Evolutionary conservation across 2,113 vertebrate species (phyloP), one percentile per base, ranked within the genome.

Genomic region (Oreotrochilus melanogaster): DNA sequence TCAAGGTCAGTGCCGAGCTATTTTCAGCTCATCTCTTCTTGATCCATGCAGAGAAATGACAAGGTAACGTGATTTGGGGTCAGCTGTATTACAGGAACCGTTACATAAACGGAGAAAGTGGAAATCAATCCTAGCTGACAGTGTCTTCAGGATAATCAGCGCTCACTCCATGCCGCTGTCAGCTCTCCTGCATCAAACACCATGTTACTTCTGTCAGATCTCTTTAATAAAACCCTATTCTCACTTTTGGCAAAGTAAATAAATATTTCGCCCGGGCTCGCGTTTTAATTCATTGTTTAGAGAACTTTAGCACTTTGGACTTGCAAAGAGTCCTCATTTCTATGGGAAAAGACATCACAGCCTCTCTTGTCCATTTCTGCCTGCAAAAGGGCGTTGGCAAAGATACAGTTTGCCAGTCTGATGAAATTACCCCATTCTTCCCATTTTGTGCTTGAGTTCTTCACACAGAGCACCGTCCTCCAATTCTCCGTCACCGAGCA

Each of bases 101-200:
- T 98, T 98, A 98, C 98, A 98, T 98, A 97, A 98, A 98, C 96
- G 97, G 98, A 98, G 98, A 97, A 97, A 97, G 98, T 98, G 98
- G 98, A 99, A 99, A 99, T 99, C 98, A 99, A 99, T 99, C 98
- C 98, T 96, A 98, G 97, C 98, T 99, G 99, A 99, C 99, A 99
- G 98, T 98, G 98, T 99, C 99, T 99, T 98, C 98, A 95, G 99
- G 99, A 99, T 98, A 99, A 98, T 98, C 98, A 96, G 98, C 97
- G 98, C 98, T 98, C 98, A 98, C 98, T 98, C 97, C 97, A 98
- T 98, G 98, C 97, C 95, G 97, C 98, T 99, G 98, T 98, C 97
- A 98, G 97, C 96, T 98, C 96, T 82, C 96, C 96, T 96, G 96
- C 95, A 95, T 98, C 98, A 98, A 97, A 97, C 96, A 95, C 97